Percentiles rank a stretch among this genome's conserved stretches.
Conservation (phyloP, 2,888 invertebrate genomes). For the Chesias legatella region DNA sequence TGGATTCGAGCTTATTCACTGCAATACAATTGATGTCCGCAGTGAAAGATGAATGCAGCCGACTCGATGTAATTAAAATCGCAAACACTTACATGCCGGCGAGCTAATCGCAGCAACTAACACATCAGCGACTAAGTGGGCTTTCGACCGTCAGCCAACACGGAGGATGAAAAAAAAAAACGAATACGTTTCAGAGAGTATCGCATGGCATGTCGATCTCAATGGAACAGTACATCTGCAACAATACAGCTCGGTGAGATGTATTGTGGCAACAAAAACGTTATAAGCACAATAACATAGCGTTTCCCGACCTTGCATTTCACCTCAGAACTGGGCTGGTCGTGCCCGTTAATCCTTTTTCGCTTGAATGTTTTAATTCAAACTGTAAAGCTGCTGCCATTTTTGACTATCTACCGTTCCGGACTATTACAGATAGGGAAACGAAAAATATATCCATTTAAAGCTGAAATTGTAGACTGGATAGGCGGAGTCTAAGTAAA, state of each 20-base stretch:
- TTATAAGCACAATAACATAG: constrained; percentile 61
- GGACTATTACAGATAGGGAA: constrained; percentile 49
- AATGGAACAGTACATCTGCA: constrained; percentile 61
- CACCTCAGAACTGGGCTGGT: constrained; percentile 66
- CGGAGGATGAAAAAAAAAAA: constrained; percentile 51
- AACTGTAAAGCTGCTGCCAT: constrained; percentile 62
- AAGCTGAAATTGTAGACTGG: constrained; percentile 14
- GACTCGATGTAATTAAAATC: constrained; percentile 39
- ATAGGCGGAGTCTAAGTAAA: constrained; percentile 7
- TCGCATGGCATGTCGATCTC: constrained; percentile 69
- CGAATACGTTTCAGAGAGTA: constrained; percentile 50
- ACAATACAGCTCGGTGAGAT: constrained; percentile 65
- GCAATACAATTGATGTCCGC: constrained; percentile 30
- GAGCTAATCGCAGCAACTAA: constrained; percentile 44
- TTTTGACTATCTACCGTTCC: constrained; percentile 47
- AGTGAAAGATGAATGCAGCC: constrained; percentile 37
- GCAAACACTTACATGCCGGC: constrained; percentile 38
- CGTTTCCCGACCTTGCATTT: constrained; percentile 67
- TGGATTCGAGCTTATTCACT: constrained; percentile 27
- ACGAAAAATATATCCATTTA: constrained; percentile 28
- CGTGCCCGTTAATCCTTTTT: constrained; percentile 60
- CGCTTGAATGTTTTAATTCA: constrained; percentile 52
- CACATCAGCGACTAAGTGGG: constrained; percentile 61
- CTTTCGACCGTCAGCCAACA: constrained; percentile 60
- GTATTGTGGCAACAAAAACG: constrained; percentile 69